Evolutionary conservation across 2,113 vertebrate genomes (phyloP), one percentile per base, ranked within the genome.

Genomic region (Chionis minor): DNA sequence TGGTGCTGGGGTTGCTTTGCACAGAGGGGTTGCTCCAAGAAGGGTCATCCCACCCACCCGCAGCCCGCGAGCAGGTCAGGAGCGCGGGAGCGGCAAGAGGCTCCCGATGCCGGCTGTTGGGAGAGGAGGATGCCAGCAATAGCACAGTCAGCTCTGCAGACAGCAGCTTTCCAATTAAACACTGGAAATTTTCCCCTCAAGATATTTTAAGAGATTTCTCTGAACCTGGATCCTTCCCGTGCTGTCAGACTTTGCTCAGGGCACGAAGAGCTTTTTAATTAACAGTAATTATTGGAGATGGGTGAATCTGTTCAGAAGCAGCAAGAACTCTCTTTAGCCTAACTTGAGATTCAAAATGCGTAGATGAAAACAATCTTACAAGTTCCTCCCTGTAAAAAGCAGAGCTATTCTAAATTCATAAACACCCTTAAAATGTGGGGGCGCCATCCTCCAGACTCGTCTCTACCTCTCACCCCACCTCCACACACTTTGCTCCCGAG

Each of bases 241-340:
- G 0, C 83, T 67, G 85, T 90, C 92, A 89, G 88, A 61, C 80
- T 65, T 67, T 20, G 80, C 92, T 92, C 10, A 9, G 84, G 81
- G 94, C 97, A 59, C 15, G 7, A 73, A 90, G 74, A 70, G 78
- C 91, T 90, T 95, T 94, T 93, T 97, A 97, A 92, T 96, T 93
- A 96, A 73, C 67, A 47, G 63, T 67, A 87, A 91, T 96, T 95
- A 91, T 80, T 78, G 82, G 93, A 80, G 92, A 85, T 80, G 86
- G 91, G 62, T 69, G 81, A 80, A 61, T 70, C 81, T 80, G 71
- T 33, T 94, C 77, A 12, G 71, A 56, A 78, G 86, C 82, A 86
- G 72, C 45, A 44, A 67, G 92, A 93, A 8, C 54, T 81, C 21
- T 44, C 62, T 35, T 42, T 20, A 74, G 32, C 28, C 58, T 30